These are phyloP conservation scores for Listrodromus nycthemerus DNA, from an alignment of 2,888 invertebrate genomes.

Conservation along the genomic window DNA sequence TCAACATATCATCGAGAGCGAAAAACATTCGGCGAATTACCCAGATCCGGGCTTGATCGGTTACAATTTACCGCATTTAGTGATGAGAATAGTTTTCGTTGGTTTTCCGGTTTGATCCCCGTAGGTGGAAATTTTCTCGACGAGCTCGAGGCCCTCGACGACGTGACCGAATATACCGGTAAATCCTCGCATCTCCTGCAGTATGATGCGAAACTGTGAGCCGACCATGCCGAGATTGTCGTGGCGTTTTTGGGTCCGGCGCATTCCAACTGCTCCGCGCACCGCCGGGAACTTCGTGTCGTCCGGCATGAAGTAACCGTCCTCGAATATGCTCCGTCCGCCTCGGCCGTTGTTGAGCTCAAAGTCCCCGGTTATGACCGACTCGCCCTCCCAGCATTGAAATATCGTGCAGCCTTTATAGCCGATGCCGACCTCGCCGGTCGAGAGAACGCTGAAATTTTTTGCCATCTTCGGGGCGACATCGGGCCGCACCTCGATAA, in stretches of 20 bases:
- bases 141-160: slow-evolving; percentile 91
- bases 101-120: slow-evolving; percentile 93
- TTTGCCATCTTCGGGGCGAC: slow-evolving; percentile 93
- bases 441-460: slow-evolving; percentile 90
- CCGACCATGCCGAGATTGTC: slow-evolving; percentile 93
- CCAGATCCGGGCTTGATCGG: slow-evolving; percentile 66
- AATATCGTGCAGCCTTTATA: slow-evolving; percentile 93
- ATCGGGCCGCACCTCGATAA: slow-evolving; percentile 92
- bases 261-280: slow-evolving; percentile 93
- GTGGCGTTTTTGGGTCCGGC: slow-evolving; percentile 92
- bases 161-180: slow-evolving; percentile 93
- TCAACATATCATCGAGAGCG: neutral
- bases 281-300: slow-evolving; percentile 91
- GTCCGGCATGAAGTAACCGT: slow-evolving; percentile 92
- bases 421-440: slow-evolving; percentile 90
- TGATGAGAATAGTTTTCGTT: slow-evolving; percentile 90
- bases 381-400: slow-evolving; percentile 93
- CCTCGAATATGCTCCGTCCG: slow-evolving; percentile 91
- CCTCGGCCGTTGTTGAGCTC: slow-evolving; percentile 93
- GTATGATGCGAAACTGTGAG: slow-evolving; percentile 92
- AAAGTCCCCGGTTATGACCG: slow-evolving; percentile 93
- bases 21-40: slow-evolving; percentile 17
- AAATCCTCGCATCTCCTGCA: slow-evolving; percentile 93
- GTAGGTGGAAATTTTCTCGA: slow-evolving; percentile 91
- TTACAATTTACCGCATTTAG: slow-evolving; percentile 91